Evolutionary conservation across 2,113 vertebrate species (phyloP).

Genomic region (Mesocricetus auratus): DNA sequence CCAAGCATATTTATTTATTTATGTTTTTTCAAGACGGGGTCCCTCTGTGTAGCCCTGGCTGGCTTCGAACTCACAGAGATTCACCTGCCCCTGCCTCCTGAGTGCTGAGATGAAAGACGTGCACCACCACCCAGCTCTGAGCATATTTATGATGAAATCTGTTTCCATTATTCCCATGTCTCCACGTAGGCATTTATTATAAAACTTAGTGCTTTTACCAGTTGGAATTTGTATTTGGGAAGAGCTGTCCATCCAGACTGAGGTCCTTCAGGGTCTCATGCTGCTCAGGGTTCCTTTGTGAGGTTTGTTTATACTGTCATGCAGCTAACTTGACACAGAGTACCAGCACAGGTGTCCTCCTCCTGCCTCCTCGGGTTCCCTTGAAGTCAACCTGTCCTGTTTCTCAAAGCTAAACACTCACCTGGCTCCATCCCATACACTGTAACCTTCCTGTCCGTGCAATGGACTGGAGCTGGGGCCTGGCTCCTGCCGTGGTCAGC

Average conservation of each 20-base stretch:
- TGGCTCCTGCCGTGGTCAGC: not conserved
- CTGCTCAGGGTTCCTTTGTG: not conserved
- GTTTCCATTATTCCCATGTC: not conserved
- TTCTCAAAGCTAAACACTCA: not conserved
- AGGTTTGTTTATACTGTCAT: not conserved
- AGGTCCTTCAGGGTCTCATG: accelerated
- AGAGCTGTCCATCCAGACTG: not conserved
- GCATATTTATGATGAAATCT: not conserved
- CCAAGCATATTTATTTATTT: too few species aligned
- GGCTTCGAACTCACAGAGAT: too few species aligned
- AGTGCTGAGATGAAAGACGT: too few species aligned
- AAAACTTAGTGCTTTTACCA: too few species aligned
- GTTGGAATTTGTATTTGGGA: not conserved
- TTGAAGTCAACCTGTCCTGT: accelerated
- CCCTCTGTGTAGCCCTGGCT: too few species aligned
- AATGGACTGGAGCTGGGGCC: not conserved
- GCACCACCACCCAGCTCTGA: too few species aligned
- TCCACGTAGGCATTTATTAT: not conserved
- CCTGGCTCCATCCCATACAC: not conserved
- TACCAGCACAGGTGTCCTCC: too few species aligned
- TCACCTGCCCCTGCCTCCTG: too few species aligned
- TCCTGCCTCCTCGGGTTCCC: not conserved
- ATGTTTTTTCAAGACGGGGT: too few species aligned
- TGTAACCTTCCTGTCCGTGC: not conserved
- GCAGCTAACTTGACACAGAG: too few species aligned